Conservation (phyloP, 2,797 vertebrate species). For the Austrolebias charrua region DNA sequence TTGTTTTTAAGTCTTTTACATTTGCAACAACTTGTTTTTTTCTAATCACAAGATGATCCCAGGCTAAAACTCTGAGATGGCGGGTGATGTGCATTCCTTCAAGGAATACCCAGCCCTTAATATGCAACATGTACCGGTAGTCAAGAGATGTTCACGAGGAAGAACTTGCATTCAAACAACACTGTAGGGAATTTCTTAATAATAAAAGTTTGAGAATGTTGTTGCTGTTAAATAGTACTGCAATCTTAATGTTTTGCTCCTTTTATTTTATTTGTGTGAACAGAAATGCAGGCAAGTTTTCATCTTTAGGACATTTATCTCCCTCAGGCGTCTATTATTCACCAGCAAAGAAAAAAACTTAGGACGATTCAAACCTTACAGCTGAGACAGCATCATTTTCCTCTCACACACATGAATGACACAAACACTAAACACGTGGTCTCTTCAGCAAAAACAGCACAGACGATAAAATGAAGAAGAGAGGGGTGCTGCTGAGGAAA, state of each 20-base stretch:
- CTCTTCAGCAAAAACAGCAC: slow-evolving; percentile 58
- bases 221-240: slow-evolving; percentile 10
- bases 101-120: no score
- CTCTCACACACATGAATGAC: slow-evolving; percentile 29
- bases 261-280: slow-evolving; percentile 66
- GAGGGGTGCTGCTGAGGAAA: slow-evolving; percentile 35
- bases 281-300: slow-evolving; percentile 37
- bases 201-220: no score
- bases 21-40: no score
- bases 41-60: no score
- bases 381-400: slow-evolving; percentile 49
- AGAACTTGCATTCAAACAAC: no score
- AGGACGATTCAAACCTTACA: slow-evolving; percentile 28
- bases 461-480: slow-evolving; percentile 13
- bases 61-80: no score
- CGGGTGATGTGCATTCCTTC: no score
- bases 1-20: no score
- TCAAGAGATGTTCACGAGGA: no score
- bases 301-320: slow-evolving; percentile 35
- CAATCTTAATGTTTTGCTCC: slow-evolving; percentile 44
- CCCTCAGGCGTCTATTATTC: slow-evolving; percentile 31
- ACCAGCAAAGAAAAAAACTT: neutral
- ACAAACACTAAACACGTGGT: slow-evolving; percentile 67
- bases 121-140: no score
- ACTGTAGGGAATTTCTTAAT: no score